Evolutionary conservation across 2,888 invertebrate species (phyloP).

Genomic region (Aelia acuminata): DNA sequence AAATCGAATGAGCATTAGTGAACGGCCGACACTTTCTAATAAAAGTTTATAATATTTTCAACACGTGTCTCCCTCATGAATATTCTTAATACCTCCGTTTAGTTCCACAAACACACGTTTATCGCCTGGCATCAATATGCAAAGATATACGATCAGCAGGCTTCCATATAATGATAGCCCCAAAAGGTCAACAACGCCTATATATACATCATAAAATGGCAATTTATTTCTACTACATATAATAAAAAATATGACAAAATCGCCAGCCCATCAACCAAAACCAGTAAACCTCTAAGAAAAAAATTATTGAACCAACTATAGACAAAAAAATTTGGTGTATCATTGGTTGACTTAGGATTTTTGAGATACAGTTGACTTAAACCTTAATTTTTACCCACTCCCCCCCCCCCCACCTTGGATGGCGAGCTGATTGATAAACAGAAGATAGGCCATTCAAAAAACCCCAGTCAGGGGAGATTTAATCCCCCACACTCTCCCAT

Average conservation of each 20-base stretch:
- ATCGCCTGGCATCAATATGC: conserved; percentile 9
- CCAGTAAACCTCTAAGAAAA: too few relatives aligned
- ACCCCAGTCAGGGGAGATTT: too few relatives aligned
- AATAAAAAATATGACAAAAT: background rate
- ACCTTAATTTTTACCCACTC: too few relatives aligned
- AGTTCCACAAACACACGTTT: background rate
- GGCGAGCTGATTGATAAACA: too few relatives aligned
- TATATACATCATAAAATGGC: background rate
- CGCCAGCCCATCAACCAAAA: too few relatives aligned
- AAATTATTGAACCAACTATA: too few relatives aligned
- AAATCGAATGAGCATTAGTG: background rate
- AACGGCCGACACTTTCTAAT: background rate
- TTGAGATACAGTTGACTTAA: too few relatives aligned
- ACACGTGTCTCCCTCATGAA: conserved; percentile 1
- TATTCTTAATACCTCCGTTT: background rate
- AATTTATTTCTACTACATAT: conserved; percentile 4
- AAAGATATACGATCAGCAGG: background rate
- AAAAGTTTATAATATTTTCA: background rate
- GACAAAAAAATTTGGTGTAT: too few relatives aligned
- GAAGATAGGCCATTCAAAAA: too few relatives aligned
- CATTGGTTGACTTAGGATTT: too few relatives aligned
- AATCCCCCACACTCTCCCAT: too few relatives aligned
- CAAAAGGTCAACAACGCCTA: conserved; percentile 10
- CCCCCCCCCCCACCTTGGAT: too few relatives aligned
- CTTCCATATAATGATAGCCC: background rate